A percentile compares a stretch with the other conserved stretches of the same genome.
Evolutionary conservation across 2,797 vertebrate genomes (phyloP).

Genomic region (Florisuga fusca): DNA sequence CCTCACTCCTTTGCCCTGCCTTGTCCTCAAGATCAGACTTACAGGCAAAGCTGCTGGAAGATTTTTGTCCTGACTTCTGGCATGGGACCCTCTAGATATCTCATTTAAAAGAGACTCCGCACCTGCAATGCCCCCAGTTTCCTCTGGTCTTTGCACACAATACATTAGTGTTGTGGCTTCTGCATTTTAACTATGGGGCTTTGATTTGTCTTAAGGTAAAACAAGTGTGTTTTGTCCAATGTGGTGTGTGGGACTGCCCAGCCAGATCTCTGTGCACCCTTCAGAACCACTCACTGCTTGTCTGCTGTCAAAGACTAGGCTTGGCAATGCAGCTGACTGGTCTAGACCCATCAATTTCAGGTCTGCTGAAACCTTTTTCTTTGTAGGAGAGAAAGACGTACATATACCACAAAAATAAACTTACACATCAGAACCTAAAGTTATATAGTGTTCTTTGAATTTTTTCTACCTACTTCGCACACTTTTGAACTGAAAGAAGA

Average conservation of each 20-base stretch:
- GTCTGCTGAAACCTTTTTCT: background rate
- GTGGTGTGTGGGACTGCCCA: background rate
- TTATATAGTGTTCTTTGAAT: background rate
- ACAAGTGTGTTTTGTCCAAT: background rate
- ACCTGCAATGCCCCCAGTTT: background rate
- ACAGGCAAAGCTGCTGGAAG: background rate
- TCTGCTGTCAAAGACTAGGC: background rate
- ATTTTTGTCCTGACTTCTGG: background rate
- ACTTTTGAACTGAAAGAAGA: background rate
- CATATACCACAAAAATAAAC: background rate
- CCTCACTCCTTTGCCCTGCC: background rate
- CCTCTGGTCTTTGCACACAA: background rate
- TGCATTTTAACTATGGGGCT: background rate
- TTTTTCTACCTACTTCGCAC: background rate
- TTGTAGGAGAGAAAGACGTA: background rate
- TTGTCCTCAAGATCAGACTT: background rate
- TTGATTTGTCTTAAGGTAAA: background rate
- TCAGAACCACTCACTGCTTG: background rate
- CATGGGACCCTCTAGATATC: background rate
- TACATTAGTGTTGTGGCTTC: background rate
- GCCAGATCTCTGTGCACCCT: background rate
- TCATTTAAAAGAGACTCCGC: background rate
- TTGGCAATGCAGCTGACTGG: background rate
- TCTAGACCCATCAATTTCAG: background rate
- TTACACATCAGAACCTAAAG: background rate